These are phyloP conservation scores for Pardosa pseudoannulata DNA, from an alignment of 2,888 invertebrate genomes.

Conservation along the genomic window DNA sequence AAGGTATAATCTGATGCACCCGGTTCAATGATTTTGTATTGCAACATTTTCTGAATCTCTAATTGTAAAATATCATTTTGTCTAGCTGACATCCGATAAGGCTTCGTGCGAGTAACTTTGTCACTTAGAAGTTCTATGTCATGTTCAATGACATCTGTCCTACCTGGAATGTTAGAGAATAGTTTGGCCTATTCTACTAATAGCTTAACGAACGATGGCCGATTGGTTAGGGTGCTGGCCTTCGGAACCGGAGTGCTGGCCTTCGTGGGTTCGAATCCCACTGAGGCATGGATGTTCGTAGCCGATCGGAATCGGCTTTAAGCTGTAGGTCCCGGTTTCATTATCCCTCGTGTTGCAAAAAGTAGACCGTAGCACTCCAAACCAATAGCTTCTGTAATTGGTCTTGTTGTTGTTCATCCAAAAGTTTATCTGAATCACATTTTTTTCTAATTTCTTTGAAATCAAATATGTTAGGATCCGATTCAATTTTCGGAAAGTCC, in stretches of 20 bases:
- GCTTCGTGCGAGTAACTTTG: background rate
- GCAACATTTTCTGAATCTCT: slow-evolving; percentile 17
- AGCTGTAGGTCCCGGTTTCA: no score
- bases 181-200: background rate
- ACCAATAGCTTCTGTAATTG: background rate
- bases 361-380: no score
- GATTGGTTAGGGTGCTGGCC: no score
- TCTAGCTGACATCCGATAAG: slow-evolving; percentile 11
- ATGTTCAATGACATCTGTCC: slow-evolving; percentile 13
- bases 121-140: slow-evolving; percentile 37
- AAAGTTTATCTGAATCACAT: background rate
- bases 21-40: slow-evolving; percentile 12
- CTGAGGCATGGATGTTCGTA: no score
- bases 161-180: slow-evolving; percentile 37
- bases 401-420: background rate
- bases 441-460: background rate
- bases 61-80: slow-evolving; percentile 21
- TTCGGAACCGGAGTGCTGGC: no score
- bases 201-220: no score
- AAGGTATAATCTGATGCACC: slow-evolving; percentile 38
- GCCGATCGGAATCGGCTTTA: no score
- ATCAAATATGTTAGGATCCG: background rate
- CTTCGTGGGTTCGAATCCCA: no score
- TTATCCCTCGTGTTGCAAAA: no score
- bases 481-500: background rate